A percentile compares a stretch with the other conserved stretches of the same genome.
phyloP scores from a whole-genome alignment of 2,888 invertebrate species.

The Yponomeuta sedellus region DNA sequence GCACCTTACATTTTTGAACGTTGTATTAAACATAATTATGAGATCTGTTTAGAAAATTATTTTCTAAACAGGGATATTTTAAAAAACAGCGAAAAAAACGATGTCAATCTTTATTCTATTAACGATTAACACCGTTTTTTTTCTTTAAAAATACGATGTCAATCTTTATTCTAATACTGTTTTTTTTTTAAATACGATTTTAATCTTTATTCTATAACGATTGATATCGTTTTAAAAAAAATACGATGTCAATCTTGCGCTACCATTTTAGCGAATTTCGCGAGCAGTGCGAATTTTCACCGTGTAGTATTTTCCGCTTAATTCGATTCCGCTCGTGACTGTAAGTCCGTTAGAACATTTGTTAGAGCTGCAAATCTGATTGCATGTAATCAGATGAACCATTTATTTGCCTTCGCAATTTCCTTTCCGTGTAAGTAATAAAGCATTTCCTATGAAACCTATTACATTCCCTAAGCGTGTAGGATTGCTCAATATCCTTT shows the following conservation, averaged over 20 bases:
- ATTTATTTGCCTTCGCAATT: conserved; percentile 18
- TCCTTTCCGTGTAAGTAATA: conserved; percentile 13
- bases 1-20: too few species aligned
- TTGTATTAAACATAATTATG: too few species aligned
- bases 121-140: too few species aligned
- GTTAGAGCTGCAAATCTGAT: conserved; percentile 16
- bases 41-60: too few species aligned
- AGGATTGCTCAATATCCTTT: not conserved
- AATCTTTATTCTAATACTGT: too few species aligned
- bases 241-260: not conserved
- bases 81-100: too few species aligned
- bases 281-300: not conserved
- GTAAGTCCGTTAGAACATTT: conserved; percentile 15
- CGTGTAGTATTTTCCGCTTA: conserved; percentile 1
- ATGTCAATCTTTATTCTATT: not conserved
- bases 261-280: not conserved
- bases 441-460: conserved; percentile 11
- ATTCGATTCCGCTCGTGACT: conserved; percentile 13
- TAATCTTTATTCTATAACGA: too few species aligned
- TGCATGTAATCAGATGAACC: conserved; percentile 17
- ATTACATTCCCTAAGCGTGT: conserved; percentile 4
- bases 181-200: too few species aligned
- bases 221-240: too few species aligned
- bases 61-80: too few species aligned
- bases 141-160: too few species aligned